These are phyloP conservation scores for Drosophila mettleri DNA, from an alignment of 2,888 invertebrate species.

Conservation along the genomic window DNA sequence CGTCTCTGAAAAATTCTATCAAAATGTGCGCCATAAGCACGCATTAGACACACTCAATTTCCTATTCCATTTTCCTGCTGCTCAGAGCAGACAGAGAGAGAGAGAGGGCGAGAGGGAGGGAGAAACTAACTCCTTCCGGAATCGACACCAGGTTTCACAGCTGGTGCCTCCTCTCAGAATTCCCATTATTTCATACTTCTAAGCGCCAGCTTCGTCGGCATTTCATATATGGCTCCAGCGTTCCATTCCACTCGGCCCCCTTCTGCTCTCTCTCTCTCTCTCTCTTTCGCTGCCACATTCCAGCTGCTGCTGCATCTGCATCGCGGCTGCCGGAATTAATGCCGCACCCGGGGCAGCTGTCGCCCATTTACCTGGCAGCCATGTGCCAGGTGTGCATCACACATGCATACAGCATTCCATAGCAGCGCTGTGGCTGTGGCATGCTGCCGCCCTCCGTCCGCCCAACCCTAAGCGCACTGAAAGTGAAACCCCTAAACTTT, in stretches of 20 bases:
- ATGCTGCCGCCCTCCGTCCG: slow-evolving; percentile 11
- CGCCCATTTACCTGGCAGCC: slow-evolving; percentile 30
- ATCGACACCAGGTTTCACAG: slow-evolving; percentile 35
- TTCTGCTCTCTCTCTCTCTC: no score
- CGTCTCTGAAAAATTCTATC: slow-evolving; percentile 71
- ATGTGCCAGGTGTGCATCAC: slow-evolving; percentile 60
- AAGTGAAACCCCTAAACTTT: slow-evolving; percentile 34
- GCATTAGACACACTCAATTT: slow-evolving; percentile 80
- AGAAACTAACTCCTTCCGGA: slow-evolving; percentile 45
- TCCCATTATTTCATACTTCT: slow-evolving; percentile 29
- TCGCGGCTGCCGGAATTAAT: slow-evolving; percentile 59
- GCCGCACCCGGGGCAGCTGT: slow-evolving; percentile 57
- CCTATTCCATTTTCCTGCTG: slow-evolving; percentile 66
- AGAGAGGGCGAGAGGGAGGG: no score
- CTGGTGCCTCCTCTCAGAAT: slow-evolving; percentile 38
- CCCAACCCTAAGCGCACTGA: slow-evolving; percentile 14
- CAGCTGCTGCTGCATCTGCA: slow-evolving; percentile 39
- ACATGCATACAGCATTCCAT: slow-evolving; percentile 47
- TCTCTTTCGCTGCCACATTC: not conserved
- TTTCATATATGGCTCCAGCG: slow-evolving; percentile 22
- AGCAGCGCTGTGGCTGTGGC: slow-evolving; percentile 13
- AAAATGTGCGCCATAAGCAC: slow-evolving; percentile 78
- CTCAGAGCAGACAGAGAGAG: not conserved
- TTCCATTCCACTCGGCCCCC: slow-evolving; percentile 14
- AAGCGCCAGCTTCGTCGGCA: slow-evolving; percentile 21